These are phyloP conservation scores for Zosterops hypoxanthus DNA, from an alignment of 2,113 vertebrate genomes.

Conservation along the genomic window DNA sequence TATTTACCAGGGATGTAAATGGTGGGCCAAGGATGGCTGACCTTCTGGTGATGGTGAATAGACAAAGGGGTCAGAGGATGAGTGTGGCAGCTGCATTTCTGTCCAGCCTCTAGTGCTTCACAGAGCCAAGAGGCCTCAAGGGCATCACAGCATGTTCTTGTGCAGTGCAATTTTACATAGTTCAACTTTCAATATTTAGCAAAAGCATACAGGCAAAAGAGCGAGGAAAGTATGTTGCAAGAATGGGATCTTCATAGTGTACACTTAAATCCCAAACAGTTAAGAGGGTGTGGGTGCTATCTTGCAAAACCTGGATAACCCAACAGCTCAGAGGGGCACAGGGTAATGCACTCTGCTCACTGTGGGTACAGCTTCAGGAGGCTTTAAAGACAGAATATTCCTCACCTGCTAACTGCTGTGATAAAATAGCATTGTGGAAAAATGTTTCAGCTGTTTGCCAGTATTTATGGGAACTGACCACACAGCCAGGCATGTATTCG, in stretches of 20 bases:
- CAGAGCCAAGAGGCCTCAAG: background rate
- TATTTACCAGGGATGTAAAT: background rate
- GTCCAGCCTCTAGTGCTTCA: background rate
- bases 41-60: background rate
- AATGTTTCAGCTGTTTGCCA: background rate
- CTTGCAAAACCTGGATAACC: background rate
- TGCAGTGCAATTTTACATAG: background rate
- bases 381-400: background rate
- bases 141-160: rapidly evolving
- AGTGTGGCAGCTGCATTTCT: background rate
- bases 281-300: background rate
- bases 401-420: background rate
- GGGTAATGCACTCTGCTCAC: background rate
- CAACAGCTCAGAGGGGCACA: background rate
- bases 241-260: background rate
- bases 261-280: background rate
- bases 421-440: background rate
- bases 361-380: background rate
- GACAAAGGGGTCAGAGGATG: background rate
- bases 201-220: background rate
- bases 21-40: background rate
- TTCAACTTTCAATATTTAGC: background rate
- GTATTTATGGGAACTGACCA: background rate
- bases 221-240: background rate
- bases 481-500: background rate